Percentiles rank a stretch among this genome's conserved stretches.
Evolutionary conservation across 2,888 invertebrate genomes (phyloP).

Genomic region (Notocelia uddmanniana): DNA sequence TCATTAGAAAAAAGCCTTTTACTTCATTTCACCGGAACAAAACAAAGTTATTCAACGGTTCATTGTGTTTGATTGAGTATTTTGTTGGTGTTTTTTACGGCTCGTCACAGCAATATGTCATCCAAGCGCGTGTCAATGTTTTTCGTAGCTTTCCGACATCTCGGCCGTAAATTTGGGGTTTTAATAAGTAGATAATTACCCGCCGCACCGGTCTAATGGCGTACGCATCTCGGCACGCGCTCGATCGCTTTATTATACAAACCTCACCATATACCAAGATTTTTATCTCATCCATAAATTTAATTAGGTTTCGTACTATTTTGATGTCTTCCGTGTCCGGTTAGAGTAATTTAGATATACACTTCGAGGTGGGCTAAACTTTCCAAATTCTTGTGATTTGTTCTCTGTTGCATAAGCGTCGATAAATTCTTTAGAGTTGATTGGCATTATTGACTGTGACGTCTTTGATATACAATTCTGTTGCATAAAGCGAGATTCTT

Average conservation of each 20-base stretch:
- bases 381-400: constrained; percentile 53
- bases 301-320: constrained; percentile 75
- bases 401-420: constrained; percentile 49
- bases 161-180: constrained; percentile 67
- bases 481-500: constrained; percentile 1
- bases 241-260: constrained; percentile 76
- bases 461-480: background rate
- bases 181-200: constrained; percentile 77
- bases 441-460: constrained; percentile 14
- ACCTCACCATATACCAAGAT: constrained; percentile 69
- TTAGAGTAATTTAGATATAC: constrained; percentile 64
- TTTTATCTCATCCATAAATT: constrained; percentile 71
- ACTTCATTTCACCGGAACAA: background rate
- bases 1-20: background rate
- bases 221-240: constrained; percentile 75
- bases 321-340: constrained; percentile 71
- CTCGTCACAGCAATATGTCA: constrained; percentile 6
- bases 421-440: constrained; percentile 3
- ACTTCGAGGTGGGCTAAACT: constrained; percentile 65
- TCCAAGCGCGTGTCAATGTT: background rate
- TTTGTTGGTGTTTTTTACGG: background rate
- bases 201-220: constrained; percentile 62
- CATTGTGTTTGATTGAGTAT: background rate
- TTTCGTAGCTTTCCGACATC: constrained; percentile 10
- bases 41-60: background rate